These are phyloP conservation scores for Scaptodrosophila latifasciaeformis DNA, from an alignment of 2,888 invertebrate genomes.

Conservation along the genomic window DNA sequence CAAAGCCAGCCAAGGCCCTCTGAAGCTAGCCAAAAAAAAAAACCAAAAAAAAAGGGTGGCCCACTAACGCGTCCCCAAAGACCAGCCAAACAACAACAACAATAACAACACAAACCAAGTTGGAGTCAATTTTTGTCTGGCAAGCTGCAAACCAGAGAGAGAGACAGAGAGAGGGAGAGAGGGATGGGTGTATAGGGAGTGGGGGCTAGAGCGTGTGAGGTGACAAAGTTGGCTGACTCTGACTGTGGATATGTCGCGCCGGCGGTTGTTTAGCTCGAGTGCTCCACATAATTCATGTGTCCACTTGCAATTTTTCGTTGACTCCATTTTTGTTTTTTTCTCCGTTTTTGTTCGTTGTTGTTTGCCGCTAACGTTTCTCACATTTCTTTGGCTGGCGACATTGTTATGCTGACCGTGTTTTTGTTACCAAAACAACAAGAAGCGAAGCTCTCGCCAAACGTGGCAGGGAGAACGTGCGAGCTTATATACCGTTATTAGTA, in stretches of 20 bases:
- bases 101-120: constrained; percentile 24
- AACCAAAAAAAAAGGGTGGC: constrained; percentile 25
- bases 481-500: constrained; percentile 36
- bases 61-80: constrained; percentile 69
- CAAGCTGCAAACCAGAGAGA: constrained; percentile 3
- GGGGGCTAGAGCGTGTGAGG: neutral
- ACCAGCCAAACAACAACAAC: constrained; percentile 61
- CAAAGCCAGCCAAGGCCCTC: constrained; percentile 59
- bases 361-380: neutral
- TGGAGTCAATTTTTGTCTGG: neutral
- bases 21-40: constrained; percentile 61
- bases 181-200: neutral
- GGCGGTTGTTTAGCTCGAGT: constrained; percentile 67
- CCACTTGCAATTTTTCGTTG: constrained; percentile 66
- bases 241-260: constrained; percentile 24
- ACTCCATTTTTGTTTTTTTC: neutral
- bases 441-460: constrained; percentile 32
- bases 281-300: constrained; percentile 69
- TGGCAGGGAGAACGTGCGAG: constrained; percentile 52
- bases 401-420: neutral
- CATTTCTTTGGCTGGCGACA: neutral
- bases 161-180: constrained; percentile 3
- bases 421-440: neutral
- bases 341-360: neutral
- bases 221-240: neutral